Evolutionary conservation across 2,888 invertebrate species (phyloP), one percentile per base, ranked within the genome.

Genomic region (Eristalinus sepulchralis): DNA sequence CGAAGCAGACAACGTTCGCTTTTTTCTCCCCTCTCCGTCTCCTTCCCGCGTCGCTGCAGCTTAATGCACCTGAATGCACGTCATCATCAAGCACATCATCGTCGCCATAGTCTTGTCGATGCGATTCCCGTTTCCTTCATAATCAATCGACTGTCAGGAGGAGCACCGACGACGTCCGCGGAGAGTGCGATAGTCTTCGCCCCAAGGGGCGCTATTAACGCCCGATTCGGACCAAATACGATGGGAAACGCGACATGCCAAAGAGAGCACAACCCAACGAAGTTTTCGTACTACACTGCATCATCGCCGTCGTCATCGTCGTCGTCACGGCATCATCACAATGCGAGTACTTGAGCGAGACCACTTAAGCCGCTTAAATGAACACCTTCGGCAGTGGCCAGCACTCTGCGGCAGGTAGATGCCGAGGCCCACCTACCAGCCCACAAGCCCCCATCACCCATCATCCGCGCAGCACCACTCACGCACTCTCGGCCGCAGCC

Each of bases 301-400:
- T 60, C 63, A 20, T 59, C 76, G 67, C 62, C 73, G 67, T 73
- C n/a, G n/a, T n/a, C n/a, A 47, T 47, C 76, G 57, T 27, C 79
- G 67, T 67, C 73, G 67, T 73, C 77, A 68, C 39, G 39, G 68
- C 75, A 78, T 82, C 78, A 82, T 78, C 77, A 78, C 66, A 82
- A 70, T 78, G 77, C 63, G 75, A 83, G 83, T 79, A 78, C 83
- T 86, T 71, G 60, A 76, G 83, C 71, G 55, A 79, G 83, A 83
- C 78, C 85, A 86, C 85, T 86, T 86, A 86, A 82, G 83, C 71
- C 62, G 83, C 78, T 86, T 86, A 86, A 86, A 82, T 67, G 79
- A 68, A 86, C 86, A 86, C 86, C 79, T 86, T 86, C 33, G 82
- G 85, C 85, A 64, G 55, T 82, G 75, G 36, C 64, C 34, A 39